Base-by-base conservation (phyloP, 2,888 invertebrate genomes). In the Aethes cnicana region DNA sequence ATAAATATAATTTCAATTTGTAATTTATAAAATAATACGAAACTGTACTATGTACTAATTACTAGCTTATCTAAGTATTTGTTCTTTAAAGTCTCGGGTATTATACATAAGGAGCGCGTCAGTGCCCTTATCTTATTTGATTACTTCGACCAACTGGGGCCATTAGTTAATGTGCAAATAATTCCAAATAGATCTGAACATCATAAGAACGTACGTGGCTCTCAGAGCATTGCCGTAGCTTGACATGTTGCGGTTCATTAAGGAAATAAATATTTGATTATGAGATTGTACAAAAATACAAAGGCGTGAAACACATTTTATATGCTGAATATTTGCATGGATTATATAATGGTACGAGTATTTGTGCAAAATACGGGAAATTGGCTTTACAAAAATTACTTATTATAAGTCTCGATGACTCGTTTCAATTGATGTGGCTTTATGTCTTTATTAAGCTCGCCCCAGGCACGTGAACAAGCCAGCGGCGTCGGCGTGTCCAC, bases 1-100 rank as follows among this genome's bases (percentile, higher is more conserved):
- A 85, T 84, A 86, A 84, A 85, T 84, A 81, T 62, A 70, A 72
- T 72, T 74, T 79, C 64, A 65, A 69, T 72, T 72, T 66, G 70
- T 70, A 66, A 64, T 72, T 58, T 66, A 65, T 67, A 71, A 73
- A 70, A 74, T 68, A 69, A 65, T 67, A 67, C 66, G 58, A 67
- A 64, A 64, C 62, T 72, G 68, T 72, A 70, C 70, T 78, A 77
- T 68, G 61, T 68, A 64, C 77, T 81, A 79, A 69, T 62, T n/a
- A 55, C 70, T 74, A 76, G 60, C 66, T 52, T 79, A 76, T 68
- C 69, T 80, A 81, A 36, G 36, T 28, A 64, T 65, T 81, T 81
- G 82, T 81, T 84, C 79, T 69, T 74, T 72, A 74, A 68, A 79
- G 77, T 80, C 77, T 75, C 72, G 64, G 68, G 72, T 72, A 74